phyloP scores from a whole-genome alignment of 2,797 vertebrate genomes.

The Coreius guichenoti region DNA sequence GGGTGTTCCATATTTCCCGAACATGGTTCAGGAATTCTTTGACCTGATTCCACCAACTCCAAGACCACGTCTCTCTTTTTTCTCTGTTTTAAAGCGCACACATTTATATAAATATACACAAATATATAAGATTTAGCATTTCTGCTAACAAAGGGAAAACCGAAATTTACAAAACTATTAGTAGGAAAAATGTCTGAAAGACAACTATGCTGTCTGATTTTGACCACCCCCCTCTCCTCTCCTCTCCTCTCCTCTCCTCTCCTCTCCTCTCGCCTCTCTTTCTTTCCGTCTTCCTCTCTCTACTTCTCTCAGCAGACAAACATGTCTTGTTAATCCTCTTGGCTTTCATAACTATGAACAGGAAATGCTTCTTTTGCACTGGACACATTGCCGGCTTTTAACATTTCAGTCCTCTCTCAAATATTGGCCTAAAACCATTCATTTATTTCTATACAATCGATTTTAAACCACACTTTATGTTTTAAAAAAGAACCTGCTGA shows the following conservation, averaged over 20 bases:
- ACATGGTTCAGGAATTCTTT: conserved; percentile 61
- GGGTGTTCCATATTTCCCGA: conserved; percentile 62
- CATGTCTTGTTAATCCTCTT: conserved; percentile 45
- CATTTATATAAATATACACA: neutral
- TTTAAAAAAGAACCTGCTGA: neutral
- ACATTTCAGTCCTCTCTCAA: neutral
- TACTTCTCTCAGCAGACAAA: conserved; percentile 18
- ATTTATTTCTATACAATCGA: neutral
- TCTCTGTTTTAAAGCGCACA: neutral
- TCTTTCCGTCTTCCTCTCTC: conserved; percentile 36
- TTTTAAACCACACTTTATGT: neutral
- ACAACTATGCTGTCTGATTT: conserved; percentile 13
- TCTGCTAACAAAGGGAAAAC: neutral
- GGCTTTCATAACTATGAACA: conserved; percentile 49
- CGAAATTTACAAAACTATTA: neutral
- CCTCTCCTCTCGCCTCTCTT: conserved; percentile 1
- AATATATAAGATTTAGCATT: neutral
- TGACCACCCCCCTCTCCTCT: conserved; percentile 5
- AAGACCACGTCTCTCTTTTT: conserved; percentile 11
- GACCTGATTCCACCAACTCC: conserved; percentile 52
- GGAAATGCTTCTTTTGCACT: conserved; percentile 52
- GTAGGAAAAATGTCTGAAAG: neutral
- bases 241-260: neutral
- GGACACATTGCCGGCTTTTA: conserved; percentile 9
- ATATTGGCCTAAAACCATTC: neutral